Base-by-base conservation (phyloP, 2,113 vertebrate genomes). In the Pterophyllum scalare region DNA sequence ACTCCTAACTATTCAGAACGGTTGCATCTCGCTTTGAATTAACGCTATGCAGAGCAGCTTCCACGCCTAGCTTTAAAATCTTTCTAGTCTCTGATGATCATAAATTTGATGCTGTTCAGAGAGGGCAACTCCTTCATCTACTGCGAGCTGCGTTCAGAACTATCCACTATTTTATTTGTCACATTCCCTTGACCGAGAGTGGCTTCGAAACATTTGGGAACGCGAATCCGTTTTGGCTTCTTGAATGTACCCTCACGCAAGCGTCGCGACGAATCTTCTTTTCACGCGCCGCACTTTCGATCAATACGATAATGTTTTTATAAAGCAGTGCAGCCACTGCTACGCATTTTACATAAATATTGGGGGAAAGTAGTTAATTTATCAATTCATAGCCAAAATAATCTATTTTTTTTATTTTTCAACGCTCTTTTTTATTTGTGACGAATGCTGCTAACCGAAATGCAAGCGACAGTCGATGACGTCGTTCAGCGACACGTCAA, bases 401-500 rank as follows among this genome's bases (percentile, higher is more conserved):
- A 38, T 38, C 35, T 38, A 8, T 54, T 33, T 54, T 33, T 5
- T 33, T 31, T 31, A 31, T 72, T 72, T 72, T 31, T 9, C 7
- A 20, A 3, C 4, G 11, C 46, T 3, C 35, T 38, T 38, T 38
- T 14, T 15, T 56, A 4, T 46, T 10, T 43, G 40, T 75, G 74
- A n/a, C 58, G 91, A 92, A 93, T 74, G 75, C 58, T 65, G 46
- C 20, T 49, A 24, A 28, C 10, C 7, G 2, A n/a, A 87, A 80
- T 38, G 1, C 12, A 65, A 17, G 31, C 57, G 7, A 31, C 2
- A 59, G 28, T 77, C 26, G 38, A 38, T 91, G 89, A 92, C 87
- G 3, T 22, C 14, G 6, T 57, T 17, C 52, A 90, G 80, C 9
- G 91, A 94, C 94, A 95, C 94, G 93, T 95, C 93, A 90, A 77